These are phyloP conservation scores for Phyllostomus hastatus DNA, from an alignment of 2,113 vertebrate genomes.

Conservation along the genomic window DNA sequence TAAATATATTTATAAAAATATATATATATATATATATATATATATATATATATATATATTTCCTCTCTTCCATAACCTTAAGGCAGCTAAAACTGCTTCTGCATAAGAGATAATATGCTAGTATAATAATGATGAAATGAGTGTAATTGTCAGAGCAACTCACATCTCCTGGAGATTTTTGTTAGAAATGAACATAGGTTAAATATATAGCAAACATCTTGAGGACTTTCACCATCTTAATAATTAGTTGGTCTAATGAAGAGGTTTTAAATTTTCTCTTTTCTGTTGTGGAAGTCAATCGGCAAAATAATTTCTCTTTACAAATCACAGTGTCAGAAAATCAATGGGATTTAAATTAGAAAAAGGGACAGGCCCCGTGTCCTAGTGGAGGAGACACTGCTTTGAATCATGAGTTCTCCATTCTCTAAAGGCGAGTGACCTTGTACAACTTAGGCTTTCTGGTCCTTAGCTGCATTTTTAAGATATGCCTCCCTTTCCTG, in stretches of 20 bases:
- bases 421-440: not conserved
- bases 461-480: not conserved
- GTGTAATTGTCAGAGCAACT: not conserved
- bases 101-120: not conserved
- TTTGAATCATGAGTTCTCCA: not conserved
- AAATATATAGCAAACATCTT: not conserved
- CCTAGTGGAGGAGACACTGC: not conserved
- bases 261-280: not conserved
- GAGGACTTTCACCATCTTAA: slow-evolving; percentile 25
- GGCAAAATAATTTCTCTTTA: not conserved
- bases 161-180: not conserved
- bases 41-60: not conserved
- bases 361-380: not conserved
- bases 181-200: not conserved
- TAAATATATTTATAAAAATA: too few species aligned
- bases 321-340: not conserved
- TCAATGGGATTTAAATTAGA: not conserved
- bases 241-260: not conserved
- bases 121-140: not conserved
- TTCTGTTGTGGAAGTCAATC: not conserved
- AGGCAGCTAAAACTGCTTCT: not conserved
- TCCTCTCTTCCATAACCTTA: not conserved
- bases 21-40: too few species aligned
- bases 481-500: not conserved
- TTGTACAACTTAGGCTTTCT: not conserved